Conservation (phyloP, 1,140 invertebrate genomes). For the Euschistus heros region DNA sequence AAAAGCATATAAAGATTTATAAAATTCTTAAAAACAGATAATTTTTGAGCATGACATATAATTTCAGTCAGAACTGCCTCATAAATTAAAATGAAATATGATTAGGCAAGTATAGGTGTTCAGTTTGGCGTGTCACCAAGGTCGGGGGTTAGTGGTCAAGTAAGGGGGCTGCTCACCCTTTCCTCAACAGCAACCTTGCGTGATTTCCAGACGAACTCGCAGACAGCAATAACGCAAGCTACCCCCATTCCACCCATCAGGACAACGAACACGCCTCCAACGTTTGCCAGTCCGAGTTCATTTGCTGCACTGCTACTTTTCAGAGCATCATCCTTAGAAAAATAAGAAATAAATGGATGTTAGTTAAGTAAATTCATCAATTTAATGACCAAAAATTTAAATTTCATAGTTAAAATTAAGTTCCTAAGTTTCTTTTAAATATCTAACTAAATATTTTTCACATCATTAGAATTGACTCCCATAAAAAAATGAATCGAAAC, state of each 20-base stretch:
- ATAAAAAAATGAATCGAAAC: too few relatives aligned
- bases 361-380: too few relatives aligned
- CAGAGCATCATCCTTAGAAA: constrained; percentile 62
- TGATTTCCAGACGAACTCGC: constrained; percentile 89
- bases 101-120: constrained; percentile 7
- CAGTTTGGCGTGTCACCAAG: constrained; percentile 29
- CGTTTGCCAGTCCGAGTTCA: constrained; percentile 78
- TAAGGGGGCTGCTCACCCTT: constrained; percentile 45
- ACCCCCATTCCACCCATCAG: constrained; percentile 83
- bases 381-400: too few relatives aligned
- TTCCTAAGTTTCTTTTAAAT: too few relatives aligned
- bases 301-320: constrained; percentile 74
- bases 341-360: background rate
- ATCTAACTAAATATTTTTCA: too few relatives aligned
- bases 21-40: background rate
- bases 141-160: constrained; percentile 31
- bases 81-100: background rate
- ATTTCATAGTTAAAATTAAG: too few relatives aligned
- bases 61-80: background rate
- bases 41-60: background rate
- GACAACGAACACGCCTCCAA: constrained; percentile 91
- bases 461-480: too few relatives aligned
- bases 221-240: constrained; percentile 76
- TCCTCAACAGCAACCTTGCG: constrained; percentile 82
- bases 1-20: too few relatives aligned